Evolutionary conservation across 2,888 invertebrate genomes (phyloP).

Genomic region (Chymomyza amoena): DNA sequence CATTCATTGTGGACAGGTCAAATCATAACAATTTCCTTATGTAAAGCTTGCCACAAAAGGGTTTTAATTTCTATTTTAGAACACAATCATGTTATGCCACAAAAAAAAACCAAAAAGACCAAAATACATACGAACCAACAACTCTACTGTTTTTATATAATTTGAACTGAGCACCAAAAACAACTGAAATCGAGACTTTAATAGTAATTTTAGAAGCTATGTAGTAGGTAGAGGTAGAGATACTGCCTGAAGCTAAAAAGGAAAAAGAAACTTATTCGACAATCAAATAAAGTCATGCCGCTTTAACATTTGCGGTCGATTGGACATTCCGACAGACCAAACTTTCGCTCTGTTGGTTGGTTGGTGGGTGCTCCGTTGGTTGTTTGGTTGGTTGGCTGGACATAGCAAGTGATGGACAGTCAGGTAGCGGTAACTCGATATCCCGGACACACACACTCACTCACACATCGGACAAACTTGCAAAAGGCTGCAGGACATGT

Average conservation of each 20-base stretch:
- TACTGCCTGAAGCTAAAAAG: neutral
- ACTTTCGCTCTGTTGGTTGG: neutral
- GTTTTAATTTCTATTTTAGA: conserved; percentile 58
- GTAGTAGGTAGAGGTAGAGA: neutral
- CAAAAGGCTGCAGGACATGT: conserved; percentile 68
- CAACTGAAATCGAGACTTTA: conserved; percentile 20
- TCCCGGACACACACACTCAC: conserved; percentile 6
- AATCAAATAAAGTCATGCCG: conserved; percentile 71
- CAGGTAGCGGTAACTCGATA: conserved; percentile 37
- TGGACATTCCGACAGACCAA: neutral
- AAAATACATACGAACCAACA: conserved; percentile 33
- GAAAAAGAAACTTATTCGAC: conserved; percentile 34
- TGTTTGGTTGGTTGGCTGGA: conserved; percentile 15
- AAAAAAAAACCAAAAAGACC: conserved; percentile 35
- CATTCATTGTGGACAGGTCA: conserved; percentile 3
- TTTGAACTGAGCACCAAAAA: conserved; percentile 29
- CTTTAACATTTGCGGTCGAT: conserved; percentile 66
- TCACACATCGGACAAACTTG: conserved; percentile 38
- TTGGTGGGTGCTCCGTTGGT: neutral
- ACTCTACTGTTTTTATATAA: conserved; percentile 63
- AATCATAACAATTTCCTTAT: conserved; percentile 24
- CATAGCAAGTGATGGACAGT: conserved; percentile 32
- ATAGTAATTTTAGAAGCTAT: neutral
- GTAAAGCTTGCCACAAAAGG: conserved; percentile 20
- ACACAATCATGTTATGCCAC: conserved; percentile 52